Evolutionary conservation across 2,797 vertebrate species (phyloP), one percentile per base, ranked within the genome.

Genomic region (Hoplostethus atlanticus): DNA sequence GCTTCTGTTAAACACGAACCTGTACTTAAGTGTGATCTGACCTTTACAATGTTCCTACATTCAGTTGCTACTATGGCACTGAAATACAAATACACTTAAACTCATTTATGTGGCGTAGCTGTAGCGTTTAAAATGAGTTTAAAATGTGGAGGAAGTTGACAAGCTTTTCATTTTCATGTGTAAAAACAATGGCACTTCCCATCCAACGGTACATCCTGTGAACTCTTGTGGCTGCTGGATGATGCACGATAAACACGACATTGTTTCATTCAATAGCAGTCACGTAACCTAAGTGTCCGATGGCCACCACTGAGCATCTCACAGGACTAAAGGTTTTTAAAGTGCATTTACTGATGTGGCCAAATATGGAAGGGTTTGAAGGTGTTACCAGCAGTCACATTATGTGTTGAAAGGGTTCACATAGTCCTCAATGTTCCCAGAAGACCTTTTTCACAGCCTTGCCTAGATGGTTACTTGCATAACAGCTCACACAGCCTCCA

Each of bases 111-210:
- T 58, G 57, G 68, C 47, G 34, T n/a, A 13, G 58, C 46, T 38
- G 15, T 1, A 36, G 9, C 40, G n/a, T 55, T 46, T 36, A 59
- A 13, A 52, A 8, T 2, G 52, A 13, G 21, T 76, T 44, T 16
- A 40, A 59, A 68, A 70, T 7, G 0, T 28, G 16, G 42, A 62
- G 71, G 76, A 87, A 77, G 72, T 73, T 79, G 57, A 79, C 36
- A 50, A 64, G 47, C 10, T 5, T 57, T 83, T 73, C 36, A 31
- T 73, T 75, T 76, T 9, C 63, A 60, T 77, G 38, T 30, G 62
- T 66, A 44, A 48, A 76, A 50, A 85, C 87, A 86, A 78, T 68
- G 55, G 56, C 8, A 52, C 66, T 76, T 84, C 83, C 73, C 42
- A 9, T 72, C 51, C 16, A 54, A 11, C n/a, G 0, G 1, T 3